These are phyloP conservation scores for Ranitomeya imitator DNA, from an alignment of 2,113 vertebrate genomes.

Conservation along the genomic window DNA sequence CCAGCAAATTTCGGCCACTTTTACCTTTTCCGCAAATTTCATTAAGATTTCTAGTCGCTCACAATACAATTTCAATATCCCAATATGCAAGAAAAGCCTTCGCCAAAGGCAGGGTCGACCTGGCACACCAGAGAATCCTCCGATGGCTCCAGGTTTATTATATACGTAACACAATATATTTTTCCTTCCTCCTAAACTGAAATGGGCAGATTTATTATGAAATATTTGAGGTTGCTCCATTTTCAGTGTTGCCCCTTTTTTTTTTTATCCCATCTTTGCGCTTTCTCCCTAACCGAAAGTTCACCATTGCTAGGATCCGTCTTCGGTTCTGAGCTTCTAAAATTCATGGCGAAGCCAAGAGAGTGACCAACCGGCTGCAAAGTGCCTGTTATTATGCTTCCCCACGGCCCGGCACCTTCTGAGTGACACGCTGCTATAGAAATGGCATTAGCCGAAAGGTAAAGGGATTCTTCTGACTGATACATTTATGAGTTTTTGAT, in stretches of 20 bases:
- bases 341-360: conserved; percentile 8
- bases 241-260: neutral
- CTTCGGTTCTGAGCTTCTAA: neutral
- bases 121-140: too few relatives aligned
- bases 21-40: too few relatives aligned
- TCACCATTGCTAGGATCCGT: neutral
- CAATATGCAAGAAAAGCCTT: too few relatives aligned
- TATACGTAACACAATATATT: too few relatives aligned
- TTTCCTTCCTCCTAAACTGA: too few relatives aligned
- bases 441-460: conserved; percentile 38
- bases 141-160: too few relatives aligned
- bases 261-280: neutral
- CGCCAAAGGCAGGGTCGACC: too few relatives aligned
- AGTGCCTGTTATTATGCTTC: conserved; percentile 6
- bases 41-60: too few relatives aligned
- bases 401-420: conserved; percentile 10
- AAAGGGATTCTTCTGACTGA: conserved; percentile 47
- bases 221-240: neutral
- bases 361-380: conserved; percentile 1
- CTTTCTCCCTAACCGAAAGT: neutral
- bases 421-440: conserved; percentile 42
- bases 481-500: conserved; percentile 55
- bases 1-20: too few relatives aligned
- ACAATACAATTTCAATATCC: too few relatives aligned
- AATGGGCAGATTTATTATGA: too few relatives aligned